Percentiles rank a stretch among this genome's conserved stretches.
Conservation (phyloP, 2,113 vertebrate species). For the Dromaius novaehollandiae region DNA sequence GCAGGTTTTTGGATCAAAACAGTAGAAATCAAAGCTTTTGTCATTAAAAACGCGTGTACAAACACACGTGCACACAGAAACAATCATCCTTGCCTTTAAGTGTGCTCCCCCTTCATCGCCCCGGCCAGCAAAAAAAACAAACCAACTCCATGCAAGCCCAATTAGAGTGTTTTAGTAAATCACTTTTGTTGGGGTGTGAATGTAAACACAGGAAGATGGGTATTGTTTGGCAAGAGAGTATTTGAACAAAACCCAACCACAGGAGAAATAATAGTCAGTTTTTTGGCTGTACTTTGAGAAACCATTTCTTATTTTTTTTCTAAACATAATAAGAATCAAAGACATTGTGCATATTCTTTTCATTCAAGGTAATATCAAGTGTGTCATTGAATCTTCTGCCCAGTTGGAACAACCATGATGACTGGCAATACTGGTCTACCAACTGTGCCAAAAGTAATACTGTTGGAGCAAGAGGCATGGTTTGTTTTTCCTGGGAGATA, state of each 20-base stretch:
- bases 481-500: not conserved
- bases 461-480: not conserved
- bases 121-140: not conserved
- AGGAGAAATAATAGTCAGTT: not conserved
- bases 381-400: not conserved
- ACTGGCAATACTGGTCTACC: not conserved
- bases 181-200: not conserved
- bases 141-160: not conserved
- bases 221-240: slow-evolving; percentile 26
- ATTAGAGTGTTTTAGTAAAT: not conserved
- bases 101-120: not conserved
- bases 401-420: not conserved
- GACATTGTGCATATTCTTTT: not conserved
- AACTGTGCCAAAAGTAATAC: not conserved
- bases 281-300: slow-evolving; percentile 35
- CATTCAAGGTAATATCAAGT: not conserved
- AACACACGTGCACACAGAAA: not conserved
- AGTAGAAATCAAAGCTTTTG: not conserved
- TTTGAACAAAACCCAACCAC: not conserved
- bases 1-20: not conserved
- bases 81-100: not conserved
- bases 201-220: slow-evolving; percentile 48
- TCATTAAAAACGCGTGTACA: not conserved
- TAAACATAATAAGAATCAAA: not conserved
- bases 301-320: slow-evolving; percentile 33